Evolutionary conservation across 1,140 invertebrate species (phyloP).

Genomic region (Bactericera cockerelli): DNA sequence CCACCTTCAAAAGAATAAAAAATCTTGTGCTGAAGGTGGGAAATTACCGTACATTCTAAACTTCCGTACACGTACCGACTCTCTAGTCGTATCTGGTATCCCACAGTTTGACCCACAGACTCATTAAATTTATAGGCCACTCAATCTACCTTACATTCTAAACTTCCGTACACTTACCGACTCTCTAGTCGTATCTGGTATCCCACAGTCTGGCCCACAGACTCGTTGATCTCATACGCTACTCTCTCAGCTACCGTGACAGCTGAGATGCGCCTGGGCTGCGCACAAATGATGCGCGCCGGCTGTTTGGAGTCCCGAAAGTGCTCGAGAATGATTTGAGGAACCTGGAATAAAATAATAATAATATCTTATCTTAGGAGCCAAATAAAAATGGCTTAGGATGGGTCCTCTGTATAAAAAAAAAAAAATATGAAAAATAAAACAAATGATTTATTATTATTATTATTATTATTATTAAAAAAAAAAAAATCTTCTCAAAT

Average conservation of each 20-base stretch:
- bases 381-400: no score
- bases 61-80: no score
- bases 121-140: no score
- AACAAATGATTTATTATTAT: no score
- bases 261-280: conserved; percentile 80
- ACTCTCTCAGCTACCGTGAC: conserved; percentile 68
- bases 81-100: conserved; percentile 83
- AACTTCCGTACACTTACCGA: conserved; percentile 26
- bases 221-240: conserved; percentile 70
- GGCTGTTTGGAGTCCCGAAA: conserved; percentile 42
- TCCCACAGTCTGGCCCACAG: conserved; percentile 71
- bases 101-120: no score
- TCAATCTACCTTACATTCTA: no score
- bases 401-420: no score
- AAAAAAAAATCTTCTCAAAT: no score
- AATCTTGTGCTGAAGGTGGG: no score
- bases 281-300: conserved; percentile 81
- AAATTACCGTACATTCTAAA: no score
- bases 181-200: conserved; percentile 86
- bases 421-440: no score
- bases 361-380: conserved; percentile 12
- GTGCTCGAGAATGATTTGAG: conserved; percentile 77
- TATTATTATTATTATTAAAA: conserved; percentile 4
- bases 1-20: no score
- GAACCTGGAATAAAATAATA: conserved; percentile 35